phyloP scores from a whole-genome alignment of 1,140 invertebrate species.

The Halesus radiatus region DNA sequence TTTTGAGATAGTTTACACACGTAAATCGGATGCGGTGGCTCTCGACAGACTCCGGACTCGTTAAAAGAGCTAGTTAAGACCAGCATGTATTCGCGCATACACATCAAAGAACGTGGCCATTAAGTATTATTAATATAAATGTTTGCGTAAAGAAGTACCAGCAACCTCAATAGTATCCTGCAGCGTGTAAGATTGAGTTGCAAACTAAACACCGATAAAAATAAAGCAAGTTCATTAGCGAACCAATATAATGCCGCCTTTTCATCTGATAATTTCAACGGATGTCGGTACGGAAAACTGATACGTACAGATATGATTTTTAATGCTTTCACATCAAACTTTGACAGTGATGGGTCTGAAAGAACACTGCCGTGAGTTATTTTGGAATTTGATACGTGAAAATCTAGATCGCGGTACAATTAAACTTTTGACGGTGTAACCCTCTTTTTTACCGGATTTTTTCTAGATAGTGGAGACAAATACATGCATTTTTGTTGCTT shows the following conservation, averaged over 20 bases:
- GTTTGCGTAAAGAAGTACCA: neutral
- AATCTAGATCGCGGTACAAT: neutral
- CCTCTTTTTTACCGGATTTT: no score
- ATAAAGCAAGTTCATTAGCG: neutral
- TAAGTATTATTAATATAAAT: neutral
- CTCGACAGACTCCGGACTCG: neutral
- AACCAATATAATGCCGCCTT: constrained; percentile 1
- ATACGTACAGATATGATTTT: constrained; percentile 12
- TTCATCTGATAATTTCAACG: neutral
- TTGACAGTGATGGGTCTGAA: constrained; percentile 23
- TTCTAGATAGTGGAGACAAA: neutral
- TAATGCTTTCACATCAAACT: constrained; percentile 22
- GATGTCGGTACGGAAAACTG: constrained; percentile 19
- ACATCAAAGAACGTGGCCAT: neutral
- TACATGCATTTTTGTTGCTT: neutral
- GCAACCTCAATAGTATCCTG: constrained; percentile 18
- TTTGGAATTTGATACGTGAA: constrained; percentile 6
- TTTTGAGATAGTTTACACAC: neutral
- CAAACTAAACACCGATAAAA: constrained; percentile 11
- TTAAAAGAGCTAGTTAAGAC: neutral
- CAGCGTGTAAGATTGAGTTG: neutral
- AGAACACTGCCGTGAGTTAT: neutral
- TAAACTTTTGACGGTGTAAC: neutral
- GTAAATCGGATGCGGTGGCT: neutral
- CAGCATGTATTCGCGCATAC: neutral